These are phyloP conservation scores for Cheirogaleus major DNA, from an alignment of 2,797 vertebrate species.

Conservation along the genomic window DNA sequence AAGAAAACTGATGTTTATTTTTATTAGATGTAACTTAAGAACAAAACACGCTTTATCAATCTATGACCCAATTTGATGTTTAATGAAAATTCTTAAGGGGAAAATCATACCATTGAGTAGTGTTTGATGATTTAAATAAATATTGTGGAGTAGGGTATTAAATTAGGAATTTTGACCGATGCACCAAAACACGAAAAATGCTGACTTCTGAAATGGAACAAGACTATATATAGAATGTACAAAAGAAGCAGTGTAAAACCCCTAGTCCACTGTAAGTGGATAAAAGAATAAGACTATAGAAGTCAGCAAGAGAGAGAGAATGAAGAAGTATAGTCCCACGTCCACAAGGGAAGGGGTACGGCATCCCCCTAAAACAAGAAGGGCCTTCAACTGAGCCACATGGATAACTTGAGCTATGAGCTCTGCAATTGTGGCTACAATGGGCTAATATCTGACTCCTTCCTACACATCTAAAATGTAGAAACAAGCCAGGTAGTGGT, in stretches of 20 bases:
- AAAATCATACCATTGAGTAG: not conserved
- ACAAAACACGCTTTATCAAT: conserved; percentile 50
- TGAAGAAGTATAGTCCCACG: not conserved
- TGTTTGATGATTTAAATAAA: conserved; percentile 13
- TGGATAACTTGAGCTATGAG: not conserved
- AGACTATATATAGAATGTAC: not conserved
- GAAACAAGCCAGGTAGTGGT: not conserved
- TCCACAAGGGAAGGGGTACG: not conserved
- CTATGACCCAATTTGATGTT: conserved; percentile 28
- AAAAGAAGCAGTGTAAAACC: not conserved
- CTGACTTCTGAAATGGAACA: not conserved
- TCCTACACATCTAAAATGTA: not conserved
- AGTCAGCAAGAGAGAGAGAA: not conserved
- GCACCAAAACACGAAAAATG: not conserved
- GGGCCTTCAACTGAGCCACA: not conserved
- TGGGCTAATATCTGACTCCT: not conserved
- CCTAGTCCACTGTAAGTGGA: not conserved
- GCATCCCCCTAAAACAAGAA: not conserved
- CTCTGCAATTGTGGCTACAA: not conserved
- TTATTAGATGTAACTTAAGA: conserved; percentile 58
- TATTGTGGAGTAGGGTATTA: not conserved
- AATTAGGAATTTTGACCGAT: conserved; percentile 1
- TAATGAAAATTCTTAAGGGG: conserved; percentile 13
- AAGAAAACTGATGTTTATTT: conserved; percentile 60
- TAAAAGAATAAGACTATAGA: not conserved